These are phyloP conservation scores for Emys orbicularis DNA, from an alignment of 2,797 vertebrate species.

Conservation along the genomic window DNA sequence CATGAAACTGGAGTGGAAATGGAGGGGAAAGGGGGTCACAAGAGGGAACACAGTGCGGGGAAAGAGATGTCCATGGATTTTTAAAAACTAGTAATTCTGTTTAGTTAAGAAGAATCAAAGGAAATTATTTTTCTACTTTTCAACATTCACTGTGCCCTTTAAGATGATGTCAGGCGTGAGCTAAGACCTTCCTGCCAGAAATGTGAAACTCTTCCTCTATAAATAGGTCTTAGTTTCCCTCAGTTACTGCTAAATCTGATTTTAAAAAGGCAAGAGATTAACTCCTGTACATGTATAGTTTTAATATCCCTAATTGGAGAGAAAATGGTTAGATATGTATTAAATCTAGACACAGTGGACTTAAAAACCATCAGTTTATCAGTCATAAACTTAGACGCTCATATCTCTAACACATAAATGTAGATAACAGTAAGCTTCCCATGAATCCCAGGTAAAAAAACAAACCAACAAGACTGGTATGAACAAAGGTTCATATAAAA, in stretches of 20 bases:
- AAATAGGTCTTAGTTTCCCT: neutral
- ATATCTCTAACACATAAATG: neutral
- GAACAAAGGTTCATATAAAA: neutral
- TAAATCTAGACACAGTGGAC: neutral
- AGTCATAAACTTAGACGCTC: neutral
- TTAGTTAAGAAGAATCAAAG: neutral
- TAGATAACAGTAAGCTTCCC: neutral
- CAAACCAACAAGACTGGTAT: neutral
- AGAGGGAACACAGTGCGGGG: neutral
- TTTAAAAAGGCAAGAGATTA: neutral
- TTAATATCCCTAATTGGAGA: rapidly evolving
- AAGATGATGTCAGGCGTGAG: neutral
- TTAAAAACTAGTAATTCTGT: neutral
- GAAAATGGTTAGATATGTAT: neutral
- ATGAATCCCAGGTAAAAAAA: neutral
- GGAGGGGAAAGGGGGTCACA: neutral
- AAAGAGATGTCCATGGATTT: neutral
- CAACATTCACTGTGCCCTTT: neutral
- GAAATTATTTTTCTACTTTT: neutral
- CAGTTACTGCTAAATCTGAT: neutral
- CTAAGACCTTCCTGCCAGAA: neutral
- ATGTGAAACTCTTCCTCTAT: neutral
- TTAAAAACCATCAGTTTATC: neutral
- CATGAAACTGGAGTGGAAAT: neutral
- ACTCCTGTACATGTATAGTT: neutral